These are phyloP conservation scores for Oceanites oceanicus DNA, from an alignment of 2,113 vertebrate genomes.

Conservation along the genomic window DNA sequence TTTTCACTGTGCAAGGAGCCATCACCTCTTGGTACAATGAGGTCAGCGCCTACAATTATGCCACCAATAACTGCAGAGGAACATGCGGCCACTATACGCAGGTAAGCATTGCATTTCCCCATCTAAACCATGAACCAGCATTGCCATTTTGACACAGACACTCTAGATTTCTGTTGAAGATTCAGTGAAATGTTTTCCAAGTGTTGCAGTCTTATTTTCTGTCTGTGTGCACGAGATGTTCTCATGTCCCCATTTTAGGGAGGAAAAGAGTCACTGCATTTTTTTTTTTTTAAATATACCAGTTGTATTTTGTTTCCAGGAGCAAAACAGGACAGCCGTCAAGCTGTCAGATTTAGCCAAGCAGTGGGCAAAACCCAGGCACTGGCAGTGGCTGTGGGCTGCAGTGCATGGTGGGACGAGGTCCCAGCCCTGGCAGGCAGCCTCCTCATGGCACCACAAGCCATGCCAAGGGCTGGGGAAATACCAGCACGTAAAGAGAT, in stretches of 20 bases:
- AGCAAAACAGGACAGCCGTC: neutral
- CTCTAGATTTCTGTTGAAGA: neutral
- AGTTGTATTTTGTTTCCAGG: neutral
- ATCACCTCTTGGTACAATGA: neutral
- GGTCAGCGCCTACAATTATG: neutral
- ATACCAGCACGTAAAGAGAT: neutral
- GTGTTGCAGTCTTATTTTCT: neutral
- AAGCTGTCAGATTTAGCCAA: neutral
- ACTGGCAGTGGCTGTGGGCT: neutral
- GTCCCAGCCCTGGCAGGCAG: neutral
- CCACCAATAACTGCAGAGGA: neutral
- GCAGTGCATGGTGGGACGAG: neutral
- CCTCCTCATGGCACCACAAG: neutral
- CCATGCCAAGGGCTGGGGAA: neutral
- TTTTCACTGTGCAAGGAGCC: neutral
- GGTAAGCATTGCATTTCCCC: constrained; percentile 18
- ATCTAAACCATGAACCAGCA: neutral
- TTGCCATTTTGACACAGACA: neutral
- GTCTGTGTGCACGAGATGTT: neutral
- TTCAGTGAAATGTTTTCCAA: neutral
- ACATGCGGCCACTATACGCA: constrained; percentile 60
- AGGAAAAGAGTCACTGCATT: neutral
- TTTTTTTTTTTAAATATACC: neutral
- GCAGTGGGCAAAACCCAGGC: neutral
- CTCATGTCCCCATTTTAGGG: neutral